phyloP scores from a whole-genome alignment of 2,113 vertebrate species.

The Chaetorhynchus papuensis region DNA sequence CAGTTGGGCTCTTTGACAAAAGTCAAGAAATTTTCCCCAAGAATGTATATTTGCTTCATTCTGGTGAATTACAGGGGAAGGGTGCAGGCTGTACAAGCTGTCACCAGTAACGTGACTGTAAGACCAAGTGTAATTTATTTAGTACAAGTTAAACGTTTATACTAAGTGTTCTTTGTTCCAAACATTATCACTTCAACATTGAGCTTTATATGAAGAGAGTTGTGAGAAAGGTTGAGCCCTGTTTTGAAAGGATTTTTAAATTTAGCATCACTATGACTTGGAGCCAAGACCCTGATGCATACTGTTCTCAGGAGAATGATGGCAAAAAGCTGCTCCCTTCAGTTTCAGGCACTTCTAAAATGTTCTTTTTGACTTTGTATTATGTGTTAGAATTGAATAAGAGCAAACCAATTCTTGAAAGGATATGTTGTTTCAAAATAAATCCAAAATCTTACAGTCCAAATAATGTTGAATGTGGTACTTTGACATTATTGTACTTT shows the following conservation, averaged over 20 bases:
- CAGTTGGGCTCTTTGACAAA: slow-evolving; percentile 48
- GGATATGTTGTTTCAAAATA: not conserved
- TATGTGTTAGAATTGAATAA: not conserved
- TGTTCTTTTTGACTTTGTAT: not conserved
- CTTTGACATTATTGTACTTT: not conserved
- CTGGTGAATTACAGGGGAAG: not conserved
- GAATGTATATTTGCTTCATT: not conserved
- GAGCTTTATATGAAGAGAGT: not conserved
- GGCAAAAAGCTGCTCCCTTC: not conserved
- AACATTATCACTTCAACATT: slow-evolving; percentile 29
- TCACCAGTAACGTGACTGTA: not conserved
- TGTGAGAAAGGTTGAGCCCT: slow-evolving; percentile 10
- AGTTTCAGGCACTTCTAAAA: not conserved
- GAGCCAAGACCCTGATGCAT: not conserved
- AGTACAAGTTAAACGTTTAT: slow-evolving; percentile 12
- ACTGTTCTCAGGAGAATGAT: not conserved
- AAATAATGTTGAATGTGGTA: not conserved
- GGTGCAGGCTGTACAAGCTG: not conserved
- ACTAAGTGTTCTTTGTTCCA: not conserved
- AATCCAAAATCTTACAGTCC: not conserved
- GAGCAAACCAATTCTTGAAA: not conserved
- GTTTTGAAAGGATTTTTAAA: slow-evolving; percentile 18
- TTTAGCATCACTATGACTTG: not conserved
- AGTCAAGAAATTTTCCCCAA: not conserved
- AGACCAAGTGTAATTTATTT: slow-evolving; percentile 16